Evolutionary conservation across 2,888 invertebrate genomes (phyloP), one percentile per base, ranked within the genome.

Genomic region (Acleris emargana): DNA sequence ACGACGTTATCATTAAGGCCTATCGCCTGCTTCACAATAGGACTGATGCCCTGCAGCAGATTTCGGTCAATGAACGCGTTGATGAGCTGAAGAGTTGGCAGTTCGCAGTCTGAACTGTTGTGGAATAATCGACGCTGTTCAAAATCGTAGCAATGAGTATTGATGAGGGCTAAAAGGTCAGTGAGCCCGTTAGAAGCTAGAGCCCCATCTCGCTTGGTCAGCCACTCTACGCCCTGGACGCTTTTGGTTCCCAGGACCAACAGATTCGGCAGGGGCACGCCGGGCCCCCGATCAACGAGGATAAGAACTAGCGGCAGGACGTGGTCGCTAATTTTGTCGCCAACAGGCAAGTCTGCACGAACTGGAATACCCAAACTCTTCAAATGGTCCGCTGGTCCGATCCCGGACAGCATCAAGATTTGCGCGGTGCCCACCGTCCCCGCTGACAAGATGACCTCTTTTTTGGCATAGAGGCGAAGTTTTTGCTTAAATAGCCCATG

Each of bases 391-490:
- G 77, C 73, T 1, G 79, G 84, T 0, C 89, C 89, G 1, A 89
- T 69, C 0, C 89, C 89, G 1, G 89, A 89, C 25, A 83, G 64
- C 84, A 86, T 76, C 59, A 89, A 64, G 60, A 89, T 76, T 47
- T 88, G 86, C 11, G 89, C 81, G 1, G 84, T 83, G 0, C 77
- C 85, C 2, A 88, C 67, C 0, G 88, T 64, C 0, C 89, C 89
- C 0, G 89, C 87, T 42, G 84, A 80, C 16, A 89, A 68, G 5
- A 89, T 78, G 0, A 89, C 84, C 68, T 88, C 89, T 17, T 71
- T 76, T 5, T 67, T 73, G 0, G 83, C 86, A 61, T 73, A 83
- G 2, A 87, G 20, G 0, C 59, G 71, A 1, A 83, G 7, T 0
- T 53, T 70, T 6, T 13, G 52, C 1, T 62, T 67, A 0, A 58